Percentiles rank a stretch among this genome's conserved stretches.
phyloP scores from a whole-genome alignment of 1,140 invertebrate genomes.

The Epicauta chinensis region DNA sequence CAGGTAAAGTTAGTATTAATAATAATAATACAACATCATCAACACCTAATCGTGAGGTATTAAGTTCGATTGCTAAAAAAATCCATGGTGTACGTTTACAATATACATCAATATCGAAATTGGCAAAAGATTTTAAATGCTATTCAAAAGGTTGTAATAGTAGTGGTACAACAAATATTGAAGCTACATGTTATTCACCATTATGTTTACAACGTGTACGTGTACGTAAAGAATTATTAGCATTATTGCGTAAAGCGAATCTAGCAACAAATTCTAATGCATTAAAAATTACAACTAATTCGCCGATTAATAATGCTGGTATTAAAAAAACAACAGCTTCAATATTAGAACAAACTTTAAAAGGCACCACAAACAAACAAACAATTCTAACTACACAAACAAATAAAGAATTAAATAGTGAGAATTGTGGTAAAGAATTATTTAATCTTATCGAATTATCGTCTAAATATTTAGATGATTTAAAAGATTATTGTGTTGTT shows the following conservation, averaged over 20 bases:
- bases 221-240: constrained; percentile 60
- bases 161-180: constrained; percentile 45
- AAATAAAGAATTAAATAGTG: constrained; percentile 18
- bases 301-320: neutral
- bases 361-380: constrained; percentile 24
- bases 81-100: constrained; percentile 58
- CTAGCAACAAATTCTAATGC: constrained; percentile 31
- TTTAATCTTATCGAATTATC: constrained; percentile 41
- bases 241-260: constrained; percentile 57
- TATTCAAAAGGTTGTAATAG: constrained; percentile 65
- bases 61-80: constrained; percentile 53
- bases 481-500: constrained; percentile 2
- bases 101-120: constrained; percentile 58
- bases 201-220: constrained; percentile 63
- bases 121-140: constrained; percentile 59
- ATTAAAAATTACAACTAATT: constrained; percentile 22
- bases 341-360: constrained; percentile 48
- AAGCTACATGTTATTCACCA: constrained; percentile 69
- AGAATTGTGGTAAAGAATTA: constrained; percentile 51
- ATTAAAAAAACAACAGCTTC: constrained; percentile 41
- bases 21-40: constrained; percentile 14
- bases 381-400: too few species aligned
- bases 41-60: constrained; percentile 42
- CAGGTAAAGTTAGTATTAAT: constrained; percentile 36
- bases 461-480: neutral